A percentile compares a stretch with the other conserved stretches of the same genome.
These are phyloP conservation scores for Meiosimyza platycephala DNA, from an alignment of 2,888 invertebrate species.

Conservation along the genomic window DNA sequence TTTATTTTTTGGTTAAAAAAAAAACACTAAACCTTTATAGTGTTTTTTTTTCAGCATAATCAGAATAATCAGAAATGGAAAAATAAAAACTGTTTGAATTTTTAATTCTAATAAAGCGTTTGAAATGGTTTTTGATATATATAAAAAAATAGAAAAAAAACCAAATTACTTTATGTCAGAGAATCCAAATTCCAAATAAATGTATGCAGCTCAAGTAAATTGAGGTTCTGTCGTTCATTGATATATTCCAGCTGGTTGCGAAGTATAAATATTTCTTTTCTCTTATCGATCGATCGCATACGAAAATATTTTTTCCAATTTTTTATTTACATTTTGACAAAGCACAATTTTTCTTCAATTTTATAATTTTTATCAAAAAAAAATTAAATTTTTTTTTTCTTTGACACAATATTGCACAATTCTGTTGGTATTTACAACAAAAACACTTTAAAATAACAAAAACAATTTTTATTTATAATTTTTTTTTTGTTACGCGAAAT, in stretches of 20 bases:
- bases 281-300: too few species aligned
- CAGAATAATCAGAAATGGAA: too few species aligned
- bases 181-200: conserved; percentile 20
- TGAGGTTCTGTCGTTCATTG: not conserved
- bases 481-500: not conserved
- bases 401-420: not conserved
- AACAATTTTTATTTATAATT: not conserved
- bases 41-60: too few species aligned
- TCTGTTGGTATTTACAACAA: not conserved
- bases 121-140: conserved; percentile 15
- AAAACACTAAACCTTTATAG: too few species aligned
- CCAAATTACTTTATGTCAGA: conserved; percentile 11
- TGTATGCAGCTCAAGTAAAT: not conserved
- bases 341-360: too few species aligned
- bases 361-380: too few species aligned
- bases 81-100: not conserved
- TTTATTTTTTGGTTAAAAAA: too few species aligned
- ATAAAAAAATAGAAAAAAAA: not conserved
- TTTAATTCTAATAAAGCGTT: not conserved
- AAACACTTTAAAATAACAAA: not conserved
- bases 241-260: not conserved
- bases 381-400: too few species aligned
- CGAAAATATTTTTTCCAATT: not conserved
- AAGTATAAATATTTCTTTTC: not conserved
- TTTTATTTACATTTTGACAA: not conserved